phyloP scores from a whole-genome alignment of 2,888 invertebrate genomes.

The Neoscelio sp. region DNA sequence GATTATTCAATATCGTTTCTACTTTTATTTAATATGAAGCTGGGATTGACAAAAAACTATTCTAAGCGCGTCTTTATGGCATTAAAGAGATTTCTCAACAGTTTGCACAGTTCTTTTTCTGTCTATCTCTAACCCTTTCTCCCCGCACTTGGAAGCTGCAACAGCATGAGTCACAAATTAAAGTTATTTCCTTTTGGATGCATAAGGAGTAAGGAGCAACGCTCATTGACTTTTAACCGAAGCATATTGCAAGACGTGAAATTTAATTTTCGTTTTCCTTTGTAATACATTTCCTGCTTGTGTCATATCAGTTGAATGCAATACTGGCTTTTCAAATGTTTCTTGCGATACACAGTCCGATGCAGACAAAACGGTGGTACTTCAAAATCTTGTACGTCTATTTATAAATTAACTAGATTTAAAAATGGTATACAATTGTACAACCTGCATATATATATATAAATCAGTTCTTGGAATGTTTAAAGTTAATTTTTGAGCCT shows the following conservation, averaged over 20 bases:
- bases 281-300: constrained; percentile 21
- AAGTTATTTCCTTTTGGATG: constrained; percentile 53
- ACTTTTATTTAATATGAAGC: not conserved
- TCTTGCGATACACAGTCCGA: not conserved
- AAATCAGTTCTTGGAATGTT: no score
- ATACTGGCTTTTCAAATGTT: not conserved
- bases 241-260: constrained; percentile 29
- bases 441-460: no score
- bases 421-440: no score
- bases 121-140: constrained; percentile 33
- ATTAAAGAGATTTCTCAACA: constrained; percentile 24
- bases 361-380: not conserved
- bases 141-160: constrained; percentile 29
- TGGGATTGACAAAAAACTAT: no score
- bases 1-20: not conserved
- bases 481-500: no score
- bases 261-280: constrained; percentile 51
- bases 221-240: constrained; percentile 38
- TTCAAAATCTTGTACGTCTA: no score
- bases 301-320: constrained; percentile 5
- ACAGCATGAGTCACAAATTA: constrained; percentile 63
- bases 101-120: constrained; percentile 13
- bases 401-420: constrained; percentile 1
- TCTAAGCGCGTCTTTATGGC: no score
- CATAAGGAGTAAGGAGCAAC: constrained; percentile 41